phyloP scores from a whole-genome alignment of 2,797 vertebrate genomes.

The Schizopygopsis malacanthus region DNA sequence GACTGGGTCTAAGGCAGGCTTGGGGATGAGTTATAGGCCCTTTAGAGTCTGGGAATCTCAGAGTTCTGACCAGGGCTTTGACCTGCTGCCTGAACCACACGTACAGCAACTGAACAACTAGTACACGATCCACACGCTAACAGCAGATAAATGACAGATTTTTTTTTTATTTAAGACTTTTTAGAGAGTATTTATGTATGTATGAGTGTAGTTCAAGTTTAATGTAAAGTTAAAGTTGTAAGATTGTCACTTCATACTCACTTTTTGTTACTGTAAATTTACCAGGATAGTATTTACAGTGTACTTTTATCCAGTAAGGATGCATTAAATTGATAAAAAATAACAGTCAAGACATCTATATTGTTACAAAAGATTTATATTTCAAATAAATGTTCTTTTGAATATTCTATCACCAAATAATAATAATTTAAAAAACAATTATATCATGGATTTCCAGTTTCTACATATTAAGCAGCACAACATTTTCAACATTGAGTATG shows the following conservation, averaged over 20 bases:
- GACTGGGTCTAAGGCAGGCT: slow-evolving; percentile 78
- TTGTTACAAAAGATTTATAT: not conserved
- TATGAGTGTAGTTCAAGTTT: not conserved
- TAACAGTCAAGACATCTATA: not conserved
- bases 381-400: not conserved
- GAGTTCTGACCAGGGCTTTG: slow-evolving; percentile 80
- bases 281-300: not conserved
- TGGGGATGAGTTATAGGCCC: slow-evolving; percentile 84
- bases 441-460: not conserved
- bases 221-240: not conserved
- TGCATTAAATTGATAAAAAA: not conserved
- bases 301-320: not conserved
- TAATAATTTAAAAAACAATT: not conserved
- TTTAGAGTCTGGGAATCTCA: slow-evolving; percentile 84
- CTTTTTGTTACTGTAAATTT: not conserved
- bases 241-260: not conserved
- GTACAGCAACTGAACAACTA: slow-evolving; percentile 54
- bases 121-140: slow-evolving; percentile 57
- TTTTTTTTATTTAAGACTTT: not conserved
- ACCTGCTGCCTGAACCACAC: slow-evolving; percentile 75
- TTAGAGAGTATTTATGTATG: not conserved
- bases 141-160: no score
- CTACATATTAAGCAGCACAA: not conserved
- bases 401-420: not conserved
- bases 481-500: not conserved